phyloP scores from a whole-genome alignment of 2,888 invertebrate genomes.

The Gari tellinella region DNA sequence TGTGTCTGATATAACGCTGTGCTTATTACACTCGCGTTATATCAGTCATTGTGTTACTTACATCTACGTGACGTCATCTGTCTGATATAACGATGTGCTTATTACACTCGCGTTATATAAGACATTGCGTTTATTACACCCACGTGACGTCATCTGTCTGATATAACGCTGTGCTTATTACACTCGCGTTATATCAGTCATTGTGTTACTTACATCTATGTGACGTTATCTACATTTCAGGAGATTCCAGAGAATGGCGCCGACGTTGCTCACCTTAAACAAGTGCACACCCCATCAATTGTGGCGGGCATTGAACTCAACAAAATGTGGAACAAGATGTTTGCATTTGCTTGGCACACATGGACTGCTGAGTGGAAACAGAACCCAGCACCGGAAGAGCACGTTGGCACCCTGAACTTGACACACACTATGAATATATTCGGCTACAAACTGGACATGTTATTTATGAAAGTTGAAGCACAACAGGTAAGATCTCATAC shows the following conservation, averaged over 20 bases:
- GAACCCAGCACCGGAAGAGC: slow-evolving; percentile 85
- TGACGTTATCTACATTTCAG: slow-evolving; percentile 84
- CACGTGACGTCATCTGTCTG: too few species aligned
- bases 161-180: too few species aligned
- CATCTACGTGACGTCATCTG: neutral
- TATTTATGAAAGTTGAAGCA: slow-evolving; percentile 88
- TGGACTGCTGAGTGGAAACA: slow-evolving; percentile 88
- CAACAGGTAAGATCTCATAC: slow-evolving; percentile 90
- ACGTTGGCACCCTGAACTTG: slow-evolving; percentile 88
- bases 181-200: too few species aligned
- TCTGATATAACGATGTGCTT: too few species aligned
- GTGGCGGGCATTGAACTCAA: slow-evolving; percentile 85
- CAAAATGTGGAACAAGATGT: slow-evolving; percentile 80
- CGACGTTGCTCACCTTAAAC: slow-evolving; percentile 91
- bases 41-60: too few species aligned
- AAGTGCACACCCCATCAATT: slow-evolving; percentile 89
- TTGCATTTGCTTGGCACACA: slow-evolving; percentile 86
- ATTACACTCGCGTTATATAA: too few species aligned
- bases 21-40: too few species aligned
- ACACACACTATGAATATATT: slow-evolving; percentile 88
- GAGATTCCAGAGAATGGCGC: slow-evolving; percentile 96
- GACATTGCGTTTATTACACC: too few species aligned
- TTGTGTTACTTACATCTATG: too few species aligned
- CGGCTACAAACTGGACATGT: slow-evolving; percentile 86
- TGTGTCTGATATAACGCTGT: too few species aligned